Percentiles rank a stretch among this genome's conserved stretches.
Evolutionary conservation across 2,888 invertebrate species (phyloP).

Genomic region (Chrysolina americana): DNA sequence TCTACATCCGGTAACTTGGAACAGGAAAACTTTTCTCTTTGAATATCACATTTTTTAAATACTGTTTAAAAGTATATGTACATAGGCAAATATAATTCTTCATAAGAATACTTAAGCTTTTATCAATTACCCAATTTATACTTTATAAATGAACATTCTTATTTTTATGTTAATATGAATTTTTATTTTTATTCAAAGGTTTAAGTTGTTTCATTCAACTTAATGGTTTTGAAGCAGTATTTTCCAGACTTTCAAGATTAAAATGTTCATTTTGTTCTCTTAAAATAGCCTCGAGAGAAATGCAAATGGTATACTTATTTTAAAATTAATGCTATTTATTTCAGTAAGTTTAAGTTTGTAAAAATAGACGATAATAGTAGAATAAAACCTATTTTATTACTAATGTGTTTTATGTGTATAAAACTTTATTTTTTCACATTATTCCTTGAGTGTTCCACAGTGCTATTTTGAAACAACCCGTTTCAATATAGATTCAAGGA

Average conservation of each 20-base stretch:
- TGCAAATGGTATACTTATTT: conserved; percentile 42
- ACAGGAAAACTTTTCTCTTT: conserved; percentile 5
- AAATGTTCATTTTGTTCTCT: background rate
- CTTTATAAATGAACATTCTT: conserved; percentile 3
- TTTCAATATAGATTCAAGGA: conserved; percentile 17
- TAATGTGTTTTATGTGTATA: conserved; percentile 53
- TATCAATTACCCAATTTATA: conserved; percentile 21
- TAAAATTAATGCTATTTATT: conserved; percentile 40
- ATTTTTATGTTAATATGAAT: background rate
- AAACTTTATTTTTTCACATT: conserved; percentile 58
- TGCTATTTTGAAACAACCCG: conserved; percentile 41
- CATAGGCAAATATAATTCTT: conserved; percentile 14
- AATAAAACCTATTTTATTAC: conserved; percentile 53
- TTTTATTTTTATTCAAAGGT: background rate
- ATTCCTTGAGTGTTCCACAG: conserved; percentile 48
- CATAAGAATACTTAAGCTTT: conserved; percentile 28
- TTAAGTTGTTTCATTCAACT: background rate
- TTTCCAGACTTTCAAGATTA: background rate
- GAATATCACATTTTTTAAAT: conserved; percentile 6
- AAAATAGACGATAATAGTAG: conserved; percentile 33
- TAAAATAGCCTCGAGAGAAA: background rate
- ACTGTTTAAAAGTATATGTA: conserved; percentile 20
- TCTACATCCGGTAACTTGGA: background rate
- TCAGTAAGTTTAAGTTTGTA: conserved; percentile 34
- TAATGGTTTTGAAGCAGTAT: conserved; percentile 26